Evolutionary conservation across 2,888 invertebrate species (phyloP), one percentile per base, ranked within the genome.

Genomic region (Ferdinandea cuprea): DNA sequence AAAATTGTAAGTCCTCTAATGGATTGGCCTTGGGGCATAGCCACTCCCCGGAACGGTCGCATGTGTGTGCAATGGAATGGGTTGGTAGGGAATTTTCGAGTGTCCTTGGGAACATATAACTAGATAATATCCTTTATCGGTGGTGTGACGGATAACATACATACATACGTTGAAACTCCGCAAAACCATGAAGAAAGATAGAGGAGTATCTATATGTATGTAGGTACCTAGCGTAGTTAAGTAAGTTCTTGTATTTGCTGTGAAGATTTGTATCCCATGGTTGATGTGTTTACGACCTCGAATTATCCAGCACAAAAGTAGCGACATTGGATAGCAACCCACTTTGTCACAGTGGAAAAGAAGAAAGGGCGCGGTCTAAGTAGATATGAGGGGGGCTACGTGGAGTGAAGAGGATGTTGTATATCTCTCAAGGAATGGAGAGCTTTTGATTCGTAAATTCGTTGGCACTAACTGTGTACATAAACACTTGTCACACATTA

Each of bases 401-500:
- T 25, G n/a, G n/a, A 30, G 17, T 13, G n/a, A 17, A 2, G 21
- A 50, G 32, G 48, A 25, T 25, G 21, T 1, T 21, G 19, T 25
- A 71, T 48, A 71, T 58, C 50, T 35, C 35, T 25, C 44, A 9
- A 40, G 52, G 32, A 50, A 52, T 76, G 52, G 30, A 48, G 37
- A 69, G 61, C 73, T 80, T 74, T 61, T 73, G 68, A 74, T 80
- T 80, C 68, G 52, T 74, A 66, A 68, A 79, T 73, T 80, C 73
- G 28, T 61, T 74, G 54, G 46, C 73, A 48, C 61, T 48, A 74
- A 68, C 66, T 79, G 42, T 50, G 61, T 58, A 73, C 48, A 61
- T 48, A 74, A 74, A 61, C 79, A 80, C 74, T 80, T 80, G 79
- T 80, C 73, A 73, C 54, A 80, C 79, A 68, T 79, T 79, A 79